Base-by-base conservation (phyloP, 2,797 vertebrate species). In the Selene dorsalis region DNA sequence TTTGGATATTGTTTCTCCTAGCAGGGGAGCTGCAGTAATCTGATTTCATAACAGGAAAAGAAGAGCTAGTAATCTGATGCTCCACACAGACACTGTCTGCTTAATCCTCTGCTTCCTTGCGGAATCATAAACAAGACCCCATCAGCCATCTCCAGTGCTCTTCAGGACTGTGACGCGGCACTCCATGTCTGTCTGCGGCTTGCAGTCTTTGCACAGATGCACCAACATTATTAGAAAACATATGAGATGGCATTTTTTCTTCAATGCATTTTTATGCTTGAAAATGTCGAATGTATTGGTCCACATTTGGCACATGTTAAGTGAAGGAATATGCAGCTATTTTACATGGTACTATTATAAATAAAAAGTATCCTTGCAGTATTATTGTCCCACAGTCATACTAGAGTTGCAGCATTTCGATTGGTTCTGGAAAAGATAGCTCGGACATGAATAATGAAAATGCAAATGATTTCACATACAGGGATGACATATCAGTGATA, bases 21-120 rank as follows among this genome's bases (percentile, higher is more conserved):
- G 77, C 76, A 65, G 74, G 81, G 73, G 72, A 79, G 81, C 82
- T 65, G 63, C 72, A 60, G 66, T 94, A 92, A 94, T 93, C 91
- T 94, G 89, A 93, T 94, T 95, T 95, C 85, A 91, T 93, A 94
- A 94, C 88, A 86, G 87, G 79, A 87, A 92, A 92, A 91, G 86
- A 92, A 89, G 89, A 88, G 83, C 77, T 79, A 45, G 87, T 93
- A 93, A 93, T 94, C 92, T 92, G 90, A 92, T 80, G 91, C 86
- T 73, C 82, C 84, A 84, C 84, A 84, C 80, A 84, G 77, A 84
- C 83, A 68, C 80, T 39, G 80, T 78, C 77, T 58, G 80, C 72
- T 58, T 93, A 93, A 91, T 93, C 92, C 86, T 32, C 79, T n/a
- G 48, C 84, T 88, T 93, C 85, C 90, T 83, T 65, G 80, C 80